phyloP scores from a whole-genome alignment of 2,888 invertebrate species.

The Glyphotaelius pellucidus region DNA sequence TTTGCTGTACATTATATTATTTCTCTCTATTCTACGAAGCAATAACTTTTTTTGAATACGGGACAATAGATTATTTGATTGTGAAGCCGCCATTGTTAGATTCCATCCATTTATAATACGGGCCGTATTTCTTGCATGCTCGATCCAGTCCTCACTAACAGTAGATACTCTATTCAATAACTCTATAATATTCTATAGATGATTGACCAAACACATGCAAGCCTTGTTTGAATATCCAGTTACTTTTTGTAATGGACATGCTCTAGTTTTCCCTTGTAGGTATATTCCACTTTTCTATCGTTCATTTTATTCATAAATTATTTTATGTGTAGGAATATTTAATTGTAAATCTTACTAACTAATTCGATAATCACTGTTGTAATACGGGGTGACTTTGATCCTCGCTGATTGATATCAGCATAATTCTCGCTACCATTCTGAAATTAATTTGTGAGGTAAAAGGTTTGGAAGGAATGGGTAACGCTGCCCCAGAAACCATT shows the following conservation, averaged over 20 bases:
- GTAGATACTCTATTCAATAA: constrained; percentile 50
- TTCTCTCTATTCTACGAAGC: neutral
- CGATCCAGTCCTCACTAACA: constrained; percentile 46
- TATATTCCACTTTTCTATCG: neutral
- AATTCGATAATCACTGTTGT: neutral
- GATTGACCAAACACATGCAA: constrained; percentile 60
- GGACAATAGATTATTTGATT: neutral
- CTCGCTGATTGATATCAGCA: no score
- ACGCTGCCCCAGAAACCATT: no score
- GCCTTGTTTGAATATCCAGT: constrained; percentile 64
- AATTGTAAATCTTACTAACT: neutral
- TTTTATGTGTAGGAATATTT: neutral
- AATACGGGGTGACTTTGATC: no score
- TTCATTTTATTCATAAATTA: neutral
- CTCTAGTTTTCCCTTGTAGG: neutral
- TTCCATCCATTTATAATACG: neutral
- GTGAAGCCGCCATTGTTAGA: neutral
- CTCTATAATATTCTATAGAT: constrained; percentile 35
- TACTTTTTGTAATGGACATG: constrained; percentile 48
- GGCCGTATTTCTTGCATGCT: constrained; percentile 49
- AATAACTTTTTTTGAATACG: neutral
- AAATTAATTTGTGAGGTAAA: no score
- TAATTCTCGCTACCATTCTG: no score
- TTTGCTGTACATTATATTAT: neutral
- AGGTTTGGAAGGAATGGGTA: no score